A percentile compares a stretch with the other conserved stretches of the same genome.
These are phyloP conservation scores for Pseudochaenichthys georgianus DNA, from an alignment of 2,797 vertebrate genomes.

Conservation along the genomic window DNA sequence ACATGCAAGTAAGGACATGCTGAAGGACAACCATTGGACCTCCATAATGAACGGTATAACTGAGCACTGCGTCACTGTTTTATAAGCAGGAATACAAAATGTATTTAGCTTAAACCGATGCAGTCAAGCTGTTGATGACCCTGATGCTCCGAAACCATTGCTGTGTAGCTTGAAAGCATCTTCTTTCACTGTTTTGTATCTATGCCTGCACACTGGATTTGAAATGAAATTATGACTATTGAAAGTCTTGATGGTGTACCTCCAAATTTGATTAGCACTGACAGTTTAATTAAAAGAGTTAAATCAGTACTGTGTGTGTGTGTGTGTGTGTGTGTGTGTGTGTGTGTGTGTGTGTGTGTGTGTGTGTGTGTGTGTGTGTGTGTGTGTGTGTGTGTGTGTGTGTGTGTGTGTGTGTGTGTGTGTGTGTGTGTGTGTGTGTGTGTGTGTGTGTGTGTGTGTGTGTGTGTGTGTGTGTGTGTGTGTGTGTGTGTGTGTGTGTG, in stretches of 20 bases:
- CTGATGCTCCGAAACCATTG: not conserved
- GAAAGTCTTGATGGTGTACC: not conserved
- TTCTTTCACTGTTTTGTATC: not conserved
- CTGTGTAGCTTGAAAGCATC: not conserved
- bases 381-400: constrained; percentile 6
- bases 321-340: not conserved
- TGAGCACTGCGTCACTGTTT: not conserved
- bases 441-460: constrained; percentile 6
- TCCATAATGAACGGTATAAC: not conserved
- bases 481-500: not conserved
- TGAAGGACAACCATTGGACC: not conserved
- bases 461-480: not conserved
- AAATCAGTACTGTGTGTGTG: too few relatives aligned
- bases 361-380: constrained; percentile 8
- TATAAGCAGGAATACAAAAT: not conserved
- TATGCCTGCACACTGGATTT: not conserved
- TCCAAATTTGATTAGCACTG: not conserved
- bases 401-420: constrained; percentile 12
- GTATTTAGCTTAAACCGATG: not conserved
- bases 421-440: constrained; percentile 8
- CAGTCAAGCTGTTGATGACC: not conserved
- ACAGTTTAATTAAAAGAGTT: too few relatives aligned
- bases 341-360: constrained; percentile 12
- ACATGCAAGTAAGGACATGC: not conserved
- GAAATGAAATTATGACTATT: not conserved